phyloP scores from a whole-genome alignment of 2,797 vertebrate genomes.

The Chelmon rostratus region DNA sequence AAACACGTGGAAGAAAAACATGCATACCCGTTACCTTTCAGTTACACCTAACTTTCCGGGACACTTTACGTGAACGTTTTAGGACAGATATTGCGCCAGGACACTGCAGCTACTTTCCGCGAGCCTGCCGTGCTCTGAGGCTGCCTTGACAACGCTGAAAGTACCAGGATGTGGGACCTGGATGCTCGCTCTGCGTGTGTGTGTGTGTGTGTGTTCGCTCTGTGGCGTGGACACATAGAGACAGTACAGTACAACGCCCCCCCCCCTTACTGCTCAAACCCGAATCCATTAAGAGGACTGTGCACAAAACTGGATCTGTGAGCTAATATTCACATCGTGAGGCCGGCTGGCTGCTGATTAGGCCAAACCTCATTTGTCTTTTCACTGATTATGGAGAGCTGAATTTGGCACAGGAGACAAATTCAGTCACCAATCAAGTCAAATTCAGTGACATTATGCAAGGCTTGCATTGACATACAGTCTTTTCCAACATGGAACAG shows the following conservation, averaged over 20 bases:
- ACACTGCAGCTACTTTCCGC: constrained; percentile 82
- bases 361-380: not conserved
- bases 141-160: constrained; percentile 86
- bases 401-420: not conserved
- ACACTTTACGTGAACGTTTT: constrained; percentile 72
- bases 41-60: constrained; percentile 82
- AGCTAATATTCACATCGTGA: not conserved
- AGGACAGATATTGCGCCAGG: constrained; percentile 76
- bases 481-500: constrained; percentile 14
- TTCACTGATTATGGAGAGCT: not conserved
- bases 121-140: constrained; percentile 75
- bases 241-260: constrained; percentile 31
- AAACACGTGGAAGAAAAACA: constrained; percentile 66
- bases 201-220: constrained; percentile 29
- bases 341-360: not conserved
- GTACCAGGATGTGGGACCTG: constrained; percentile 87
- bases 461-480: not conserved
- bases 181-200: constrained; percentile 41
- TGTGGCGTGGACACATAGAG: constrained; percentile 59
- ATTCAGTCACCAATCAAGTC: not conserved
- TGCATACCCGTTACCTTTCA: constrained; percentile 83
- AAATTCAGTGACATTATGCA: not conserved
- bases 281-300: not conserved
- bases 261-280: constrained; percentile 1
- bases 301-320: not conserved